A percentile compares a stretch with the other conserved stretches of the same genome.
Evolutionary conservation across 2,113 vertebrate genomes (phyloP).

Genomic region (Chlorocebus sabaeus): DNA sequence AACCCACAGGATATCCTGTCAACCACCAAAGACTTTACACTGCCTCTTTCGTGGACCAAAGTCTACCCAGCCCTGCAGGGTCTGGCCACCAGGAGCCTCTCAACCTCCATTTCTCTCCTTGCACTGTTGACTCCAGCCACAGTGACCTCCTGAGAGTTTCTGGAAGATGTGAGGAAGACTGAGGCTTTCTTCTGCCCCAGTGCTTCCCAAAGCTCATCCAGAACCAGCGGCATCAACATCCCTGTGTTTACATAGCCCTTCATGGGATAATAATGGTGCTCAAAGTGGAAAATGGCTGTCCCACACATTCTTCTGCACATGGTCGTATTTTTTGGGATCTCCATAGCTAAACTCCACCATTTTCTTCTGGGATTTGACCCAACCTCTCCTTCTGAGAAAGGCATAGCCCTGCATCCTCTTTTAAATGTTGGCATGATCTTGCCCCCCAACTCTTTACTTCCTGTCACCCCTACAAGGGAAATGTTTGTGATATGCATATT

Average conservation of each 20-base stretch:
- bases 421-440: neutral
- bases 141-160: neutral
- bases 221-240: neutral
- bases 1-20: neutral
- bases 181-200: neutral
- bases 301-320: neutral
- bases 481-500: neutral
- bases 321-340: neutral
- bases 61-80: neutral
- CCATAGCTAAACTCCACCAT: neutral
- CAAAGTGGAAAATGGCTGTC: neutral
- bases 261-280: neutral
- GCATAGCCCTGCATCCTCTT: neutral
- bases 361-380: neutral
- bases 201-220: neutral
- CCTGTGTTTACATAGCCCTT: neutral
- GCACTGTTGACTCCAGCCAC: neutral
- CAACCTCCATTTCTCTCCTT: neutral
- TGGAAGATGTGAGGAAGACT: neutral
- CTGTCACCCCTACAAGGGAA: neutral
- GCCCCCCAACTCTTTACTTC: neutral
- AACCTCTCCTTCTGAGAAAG: neutral
- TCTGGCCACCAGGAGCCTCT: neutral
- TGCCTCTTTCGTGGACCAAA: neutral
- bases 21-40: neutral